phyloP scores from a whole-genome alignment of 2,888 invertebrate species.

The Hyposoter dolosus region DNA sequence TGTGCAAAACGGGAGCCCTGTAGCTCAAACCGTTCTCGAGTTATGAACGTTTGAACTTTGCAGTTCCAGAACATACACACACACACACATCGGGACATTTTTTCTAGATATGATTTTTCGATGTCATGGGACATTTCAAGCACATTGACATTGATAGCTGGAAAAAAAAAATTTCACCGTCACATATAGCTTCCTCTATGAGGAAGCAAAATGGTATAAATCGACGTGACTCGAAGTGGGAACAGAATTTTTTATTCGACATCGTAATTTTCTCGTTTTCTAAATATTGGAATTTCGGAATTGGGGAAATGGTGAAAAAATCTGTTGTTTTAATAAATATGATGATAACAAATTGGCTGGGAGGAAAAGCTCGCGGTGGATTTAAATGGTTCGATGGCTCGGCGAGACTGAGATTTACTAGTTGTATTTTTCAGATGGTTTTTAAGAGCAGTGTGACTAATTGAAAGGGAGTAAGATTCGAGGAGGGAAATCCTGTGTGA shows the following conservation, averaged over 20 bases:
- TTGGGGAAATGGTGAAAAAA: not conserved
- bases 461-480: constrained; percentile 59
- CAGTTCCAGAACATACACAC: too few species aligned
- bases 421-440: constrained; percentile 18
- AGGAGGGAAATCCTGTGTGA: constrained; percentile 20
- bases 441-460: constrained; percentile 57
- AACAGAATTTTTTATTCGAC: not conserved
- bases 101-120: too few species aligned
- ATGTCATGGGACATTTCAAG: too few species aligned
- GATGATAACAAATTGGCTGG: not conserved
- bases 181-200: too few species aligned
- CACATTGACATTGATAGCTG: too few species aligned
- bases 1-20: too few species aligned
- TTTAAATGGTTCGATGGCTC: not conserved
- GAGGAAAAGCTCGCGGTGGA: not conserved
- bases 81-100: too few species aligned
- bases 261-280: not conserved
- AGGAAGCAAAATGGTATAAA: too few species aligned
- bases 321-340: not conserved
- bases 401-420: not conserved
- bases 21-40: too few species aligned
- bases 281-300: not conserved
- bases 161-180: too few species aligned
- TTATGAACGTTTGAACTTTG: too few species aligned
- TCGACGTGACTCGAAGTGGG: not conserved